phyloP scores from a whole-genome alignment of 1,140 invertebrate genomes.

The Heliothis subflexa region DNA sequence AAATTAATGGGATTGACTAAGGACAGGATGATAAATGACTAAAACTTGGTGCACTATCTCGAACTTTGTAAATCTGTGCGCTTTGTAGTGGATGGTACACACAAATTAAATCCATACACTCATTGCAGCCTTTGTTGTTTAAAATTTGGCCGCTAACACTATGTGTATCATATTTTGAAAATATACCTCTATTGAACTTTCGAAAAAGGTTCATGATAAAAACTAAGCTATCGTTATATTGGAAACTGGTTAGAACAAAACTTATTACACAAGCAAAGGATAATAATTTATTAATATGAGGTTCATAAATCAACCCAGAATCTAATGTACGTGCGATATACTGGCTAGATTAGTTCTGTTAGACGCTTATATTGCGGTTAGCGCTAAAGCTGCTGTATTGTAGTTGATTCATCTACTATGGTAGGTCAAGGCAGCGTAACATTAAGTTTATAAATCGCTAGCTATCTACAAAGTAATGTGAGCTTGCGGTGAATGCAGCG shows the following conservation, averaged over 20 bases:
- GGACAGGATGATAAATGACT: too few species aligned
- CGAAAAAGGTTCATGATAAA: background rate
- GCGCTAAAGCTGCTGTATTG: constrained; percentile 18
- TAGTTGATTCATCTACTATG: constrained; percentile 5
- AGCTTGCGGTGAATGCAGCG: constrained; percentile 7
- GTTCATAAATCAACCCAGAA: constrained; percentile 6
- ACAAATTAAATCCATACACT: too few species aligned
- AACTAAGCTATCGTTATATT: background rate
- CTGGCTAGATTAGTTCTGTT: constrained; percentile 27
- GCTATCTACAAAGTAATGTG: constrained; percentile 10
- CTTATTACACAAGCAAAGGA: background rate
- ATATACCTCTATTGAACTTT: background rate
- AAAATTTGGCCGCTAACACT: too few species aligned
- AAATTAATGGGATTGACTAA: too few species aligned
- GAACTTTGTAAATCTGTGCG: too few species aligned
- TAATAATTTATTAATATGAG: constrained; percentile 4
- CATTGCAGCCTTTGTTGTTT: too few species aligned
- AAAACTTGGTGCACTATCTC: too few species aligned
- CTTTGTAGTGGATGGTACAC: too few species aligned
- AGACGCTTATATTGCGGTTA: constrained; percentile 17
- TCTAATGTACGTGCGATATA: constrained; percentile 11
- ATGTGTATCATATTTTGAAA: too few species aligned
- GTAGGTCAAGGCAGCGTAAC: constrained; percentile 4
- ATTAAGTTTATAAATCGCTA: constrained; percentile 29
- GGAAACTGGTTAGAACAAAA: background rate